Evolutionary conservation across 2,888 invertebrate genomes (phyloP).

Genomic region (Stenolophus ochropezus): DNA sequence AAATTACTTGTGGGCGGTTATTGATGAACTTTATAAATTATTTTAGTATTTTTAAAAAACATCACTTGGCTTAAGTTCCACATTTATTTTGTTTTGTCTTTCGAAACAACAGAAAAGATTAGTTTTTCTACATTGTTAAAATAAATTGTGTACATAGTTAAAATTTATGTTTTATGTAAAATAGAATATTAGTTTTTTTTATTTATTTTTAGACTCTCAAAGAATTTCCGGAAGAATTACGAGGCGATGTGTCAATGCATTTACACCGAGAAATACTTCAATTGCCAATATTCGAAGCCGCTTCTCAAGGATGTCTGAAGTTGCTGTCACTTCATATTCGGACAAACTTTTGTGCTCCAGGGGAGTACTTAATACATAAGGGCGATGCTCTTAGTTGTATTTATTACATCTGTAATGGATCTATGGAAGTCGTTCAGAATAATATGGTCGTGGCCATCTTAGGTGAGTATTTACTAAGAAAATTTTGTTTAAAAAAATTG

Average conservation of each 20-base stretch:
- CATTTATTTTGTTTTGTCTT: no score
- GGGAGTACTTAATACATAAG: slow-evolving; percentile 94
- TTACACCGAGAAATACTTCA: slow-evolving; percentile 95
- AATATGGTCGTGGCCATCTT: slow-evolving; percentile 97
- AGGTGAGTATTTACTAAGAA: slow-evolving; percentile 78
- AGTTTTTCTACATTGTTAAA: no score
- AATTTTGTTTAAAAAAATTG: not conserved
- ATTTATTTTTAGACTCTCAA: slow-evolving; percentile 84
- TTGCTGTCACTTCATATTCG: slow-evolving; percentile 93
- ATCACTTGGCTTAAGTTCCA: no score
- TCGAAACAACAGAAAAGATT: no score
- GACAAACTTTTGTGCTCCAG: slow-evolving; percentile 96
- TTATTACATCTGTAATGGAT: slow-evolving; percentile 96
- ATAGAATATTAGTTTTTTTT: not conserved
- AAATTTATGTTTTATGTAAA: no score
- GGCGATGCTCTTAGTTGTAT: slow-evolving; percentile 95
- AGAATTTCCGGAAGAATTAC: slow-evolving; percentile 96
- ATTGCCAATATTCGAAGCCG: slow-evolving; percentile 94
- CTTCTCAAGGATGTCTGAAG: slow-evolving; percentile 96
- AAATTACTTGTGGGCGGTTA: no score
- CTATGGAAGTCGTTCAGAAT: slow-evolving; percentile 97
- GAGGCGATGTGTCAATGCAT: slow-evolving; percentile 97
- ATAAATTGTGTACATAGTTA: no score
- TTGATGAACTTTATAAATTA: no score
- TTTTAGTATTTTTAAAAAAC: no score